phyloP scores from a whole-genome alignment of 1,140 invertebrate genomes.

The Philaenus spumarius region DNA sequence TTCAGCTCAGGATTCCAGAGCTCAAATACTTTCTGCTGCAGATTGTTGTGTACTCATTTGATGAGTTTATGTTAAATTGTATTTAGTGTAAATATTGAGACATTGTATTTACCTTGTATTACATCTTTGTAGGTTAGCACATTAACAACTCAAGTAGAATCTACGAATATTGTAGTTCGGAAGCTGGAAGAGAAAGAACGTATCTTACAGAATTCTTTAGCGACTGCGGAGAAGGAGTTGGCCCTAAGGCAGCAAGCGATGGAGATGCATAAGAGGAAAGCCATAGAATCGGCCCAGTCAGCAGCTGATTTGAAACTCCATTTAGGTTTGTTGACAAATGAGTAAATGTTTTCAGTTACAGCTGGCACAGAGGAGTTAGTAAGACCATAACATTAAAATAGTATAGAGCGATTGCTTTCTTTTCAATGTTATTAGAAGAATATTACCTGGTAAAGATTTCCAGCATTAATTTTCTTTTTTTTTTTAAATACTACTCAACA shows the following conservation, averaged over 20 bases:
- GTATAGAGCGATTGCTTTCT: slow-evolving; percentile 8
- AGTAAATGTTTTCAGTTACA: not conserved
- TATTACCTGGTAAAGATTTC: slow-evolving; percentile 15
- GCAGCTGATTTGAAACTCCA: slow-evolving; percentile 96
- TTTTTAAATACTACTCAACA: too few relatives aligned
- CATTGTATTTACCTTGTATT: too few relatives aligned
- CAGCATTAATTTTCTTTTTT: too few relatives aligned
- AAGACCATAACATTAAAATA: too few relatives aligned
- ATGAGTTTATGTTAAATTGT: too few relatives aligned
- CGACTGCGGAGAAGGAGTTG: slow-evolving; percentile 92
- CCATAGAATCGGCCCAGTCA: slow-evolving; percentile 91
- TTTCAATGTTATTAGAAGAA: not conserved
- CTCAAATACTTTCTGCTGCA: too few relatives aligned
- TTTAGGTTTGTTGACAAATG: slow-evolving; percentile 80
- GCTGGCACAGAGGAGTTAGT: too few relatives aligned
- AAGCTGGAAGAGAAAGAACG: slow-evolving; percentile 97
- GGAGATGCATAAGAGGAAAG: slow-evolving; percentile 97
- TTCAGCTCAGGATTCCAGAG: too few relatives aligned
- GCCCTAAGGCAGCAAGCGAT: slow-evolving; percentile 84
- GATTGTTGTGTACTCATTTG: too few relatives aligned
- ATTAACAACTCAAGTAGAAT: slow-evolving; percentile 86
- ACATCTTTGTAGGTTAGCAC: slow-evolving; percentile 67
- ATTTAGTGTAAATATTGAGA: too few relatives aligned
- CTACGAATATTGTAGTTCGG: slow-evolving; percentile 89
- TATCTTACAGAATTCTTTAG: slow-evolving; percentile 84